These are phyloP conservation scores for Candoia aspera DNA, from an alignment of 2,113 vertebrate genomes.

Conservation along the genomic window DNA sequence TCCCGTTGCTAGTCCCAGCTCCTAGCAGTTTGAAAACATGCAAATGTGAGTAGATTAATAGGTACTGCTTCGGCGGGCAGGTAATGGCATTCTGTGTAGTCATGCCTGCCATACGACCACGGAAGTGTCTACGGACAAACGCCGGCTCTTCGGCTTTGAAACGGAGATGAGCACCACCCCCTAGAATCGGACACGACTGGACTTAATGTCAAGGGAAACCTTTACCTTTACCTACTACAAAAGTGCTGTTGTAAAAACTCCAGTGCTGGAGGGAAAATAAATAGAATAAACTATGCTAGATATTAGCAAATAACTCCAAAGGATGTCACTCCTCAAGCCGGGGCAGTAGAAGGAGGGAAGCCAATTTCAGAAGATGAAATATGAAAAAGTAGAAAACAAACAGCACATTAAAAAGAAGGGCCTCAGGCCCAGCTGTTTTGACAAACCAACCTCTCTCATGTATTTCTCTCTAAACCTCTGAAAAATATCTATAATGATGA, in stretches of 20 bases:
- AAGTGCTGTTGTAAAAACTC: background rate
- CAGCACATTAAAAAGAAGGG: conserved; percentile 16
- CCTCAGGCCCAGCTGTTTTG: background rate
- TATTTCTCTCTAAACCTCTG: background rate
- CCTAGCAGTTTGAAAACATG: too few relatives aligned
- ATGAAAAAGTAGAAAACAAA: background rate
- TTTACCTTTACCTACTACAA: too few relatives aligned
- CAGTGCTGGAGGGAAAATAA: accelerated
- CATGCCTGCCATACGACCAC: too few relatives aligned
- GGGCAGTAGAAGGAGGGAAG: background rate
- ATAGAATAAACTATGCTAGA: background rate
- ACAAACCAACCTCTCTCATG: background rate
- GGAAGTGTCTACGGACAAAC: too few relatives aligned
- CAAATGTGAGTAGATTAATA: too few relatives aligned
- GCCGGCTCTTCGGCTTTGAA: too few relatives aligned
- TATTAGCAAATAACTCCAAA: background rate
- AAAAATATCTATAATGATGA: conserved; percentile 12
- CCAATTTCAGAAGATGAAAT: conserved; percentile 14
- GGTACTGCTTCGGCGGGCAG: too few relatives aligned
- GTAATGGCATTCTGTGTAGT: too few relatives aligned
- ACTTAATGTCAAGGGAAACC: too few relatives aligned
- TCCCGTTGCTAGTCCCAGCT: too few relatives aligned
- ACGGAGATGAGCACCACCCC: too few relatives aligned
- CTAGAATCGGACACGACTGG: too few relatives aligned
- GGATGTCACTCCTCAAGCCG: background rate